Percentiles rank a stretch among this genome's conserved stretches.
Conservation (phyloP, 2,113 vertebrate genomes). For the Paratilapia polleni region DNA sequence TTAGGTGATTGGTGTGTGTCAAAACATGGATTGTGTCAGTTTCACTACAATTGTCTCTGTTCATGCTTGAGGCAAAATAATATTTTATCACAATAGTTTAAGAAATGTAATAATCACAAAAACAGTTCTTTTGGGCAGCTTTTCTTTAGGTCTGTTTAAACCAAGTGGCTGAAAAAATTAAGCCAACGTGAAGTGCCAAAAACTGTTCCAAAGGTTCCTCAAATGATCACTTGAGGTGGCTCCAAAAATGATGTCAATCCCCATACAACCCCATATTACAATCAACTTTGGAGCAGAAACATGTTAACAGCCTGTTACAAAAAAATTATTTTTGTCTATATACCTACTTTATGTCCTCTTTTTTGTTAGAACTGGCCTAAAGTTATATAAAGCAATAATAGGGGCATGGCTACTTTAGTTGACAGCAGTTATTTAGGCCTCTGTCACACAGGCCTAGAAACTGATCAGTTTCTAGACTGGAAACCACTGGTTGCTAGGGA, state of each 20-base stretch:
- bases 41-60: too few relatives aligned
- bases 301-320: not conserved
- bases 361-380: too few relatives aligned
- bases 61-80: too few relatives aligned
- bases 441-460: not conserved
- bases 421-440: not conserved
- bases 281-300: not conserved
- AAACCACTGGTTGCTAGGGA: not conserved
- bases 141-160: not conserved
- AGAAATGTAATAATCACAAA: too few relatives aligned
- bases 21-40: too few relatives aligned
- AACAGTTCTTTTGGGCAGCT: too few relatives aligned
- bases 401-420: not conserved
- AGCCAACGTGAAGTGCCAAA: not conserved
- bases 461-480: not conserved
- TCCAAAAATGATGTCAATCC: not conserved
- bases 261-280: not conserved
- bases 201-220: not conserved
- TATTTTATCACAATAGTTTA: too few relatives aligned
- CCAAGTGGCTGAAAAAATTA: not conserved
- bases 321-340: too few relatives aligned
- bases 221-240: too few relatives aligned
- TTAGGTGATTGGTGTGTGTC: too few relatives aligned
- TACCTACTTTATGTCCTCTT: too few relatives aligned
- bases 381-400: not conserved